phyloP scores from a whole-genome alignment of 2,797 vertebrate species.

The Labeo calbasu region DNA sequence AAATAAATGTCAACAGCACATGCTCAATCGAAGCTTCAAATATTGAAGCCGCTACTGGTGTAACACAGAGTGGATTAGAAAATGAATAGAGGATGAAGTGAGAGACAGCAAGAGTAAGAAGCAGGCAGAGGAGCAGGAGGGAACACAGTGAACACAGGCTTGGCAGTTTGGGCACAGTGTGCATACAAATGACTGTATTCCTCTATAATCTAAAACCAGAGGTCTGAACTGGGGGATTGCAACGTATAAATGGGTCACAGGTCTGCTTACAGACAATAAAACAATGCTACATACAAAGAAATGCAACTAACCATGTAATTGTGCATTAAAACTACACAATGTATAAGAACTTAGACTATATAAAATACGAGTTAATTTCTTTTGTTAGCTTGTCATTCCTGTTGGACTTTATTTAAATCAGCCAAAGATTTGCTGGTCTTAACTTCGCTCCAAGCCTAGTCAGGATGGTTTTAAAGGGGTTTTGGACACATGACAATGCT shows the following conservation, averaged over 20 bases:
- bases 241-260: not conserved
- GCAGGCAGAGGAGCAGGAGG: constrained; percentile 20
- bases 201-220: not conserved
- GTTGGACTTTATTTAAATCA: not conserved
- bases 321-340: not conserved
- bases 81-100: not conserved
- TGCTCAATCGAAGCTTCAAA: not conserved
- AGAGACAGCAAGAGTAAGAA: not conserved
- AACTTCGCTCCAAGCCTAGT: not conserved
- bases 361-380: not conserved
- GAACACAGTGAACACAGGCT: constrained; percentile 25
- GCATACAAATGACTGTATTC: constrained; percentile 49
- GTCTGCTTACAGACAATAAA: not conserved
- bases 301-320: not conserved
- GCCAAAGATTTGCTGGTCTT: not conserved
- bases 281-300: not conserved
- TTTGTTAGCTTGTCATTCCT: not conserved
- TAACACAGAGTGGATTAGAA: not conserved
- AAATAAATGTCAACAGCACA: not conserved
- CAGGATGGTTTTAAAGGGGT: not conserved
- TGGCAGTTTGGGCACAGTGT: constrained; percentile 36
- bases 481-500: not conserved
- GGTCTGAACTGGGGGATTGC: not conserved
- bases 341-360: no score
- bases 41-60: not conserved